Evolutionary conservation across 1,140 invertebrate genomes (phyloP), one percentile per base, ranked within the genome.

Genomic region (Myzus persicae): DNA sequence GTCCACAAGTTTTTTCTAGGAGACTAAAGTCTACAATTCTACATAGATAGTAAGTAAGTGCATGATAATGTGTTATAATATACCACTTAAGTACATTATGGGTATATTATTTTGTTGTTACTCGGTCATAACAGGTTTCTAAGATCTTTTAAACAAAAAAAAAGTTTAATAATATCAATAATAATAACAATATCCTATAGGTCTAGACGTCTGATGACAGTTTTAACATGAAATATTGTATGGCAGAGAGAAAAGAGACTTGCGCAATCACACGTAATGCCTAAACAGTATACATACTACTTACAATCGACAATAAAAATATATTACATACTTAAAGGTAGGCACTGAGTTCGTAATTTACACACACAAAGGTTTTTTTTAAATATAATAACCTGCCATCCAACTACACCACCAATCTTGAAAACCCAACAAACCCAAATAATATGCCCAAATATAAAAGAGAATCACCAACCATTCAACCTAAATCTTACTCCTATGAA

Each of bases 191-290:
- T 85, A 31, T 44, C 9, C 26, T 40, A 9, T 31, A 42, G 40
- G 82, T 42, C 40, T 44, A 85, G 40, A 85, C 26, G 26, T 26
- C 40, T 24, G 40, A 40, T 31, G 40, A 85, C 82, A 85, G 82
- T 44, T 44, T 85, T 85, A 44, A 42, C 24, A 85, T 85, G 40
- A 85, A 85, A 85, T 85, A 85, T 85, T 31, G 26, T 85, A 26
- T 42, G 24, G 9, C 26, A 85, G 14, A 82, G 36, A 82, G 36
- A 38, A 38, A 82, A 82, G 20, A 82, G 76, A 85, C 36, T 9
- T 51, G 2, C 40, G 40, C 24, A 85, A 31, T 67, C 31, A 4
- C 59, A 14, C 14, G 14, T 67, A 8, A n/a, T 67, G 59, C 59
- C 14, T 67, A n/a, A 38, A 85, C 40, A 42, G 36, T 38, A 81